Evolutionary conservation across 2,797 vertebrate genomes (phyloP), one percentile per base, ranked within the genome.

Genomic region (Channa striata): DNA sequence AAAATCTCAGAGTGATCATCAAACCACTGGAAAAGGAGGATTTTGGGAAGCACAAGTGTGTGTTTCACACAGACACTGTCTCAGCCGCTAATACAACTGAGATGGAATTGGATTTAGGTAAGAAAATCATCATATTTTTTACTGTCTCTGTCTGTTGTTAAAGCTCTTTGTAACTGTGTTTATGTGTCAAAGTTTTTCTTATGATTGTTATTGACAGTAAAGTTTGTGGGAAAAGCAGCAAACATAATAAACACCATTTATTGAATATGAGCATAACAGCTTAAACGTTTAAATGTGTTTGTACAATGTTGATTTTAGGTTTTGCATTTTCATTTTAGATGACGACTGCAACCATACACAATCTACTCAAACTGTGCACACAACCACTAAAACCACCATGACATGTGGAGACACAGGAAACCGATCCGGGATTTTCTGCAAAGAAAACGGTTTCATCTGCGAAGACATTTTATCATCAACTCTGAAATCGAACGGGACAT

Each of bases 11-110:
- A 0, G 59, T 78, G 37, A 0, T 0, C n/a, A 54, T 67, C n/a
- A 59, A 40, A 52, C 1, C 11, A 2, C 25, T 64, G 4, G 0
- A 3, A 8, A 0, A 0, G 0, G 0, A 2, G 0, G 21, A 67
- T 42, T 21, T 0, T 23, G 16, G n/a, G 0, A 0, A 19, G 0
- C 72, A 52, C n/a, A 0, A 3, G 12, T 75, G 56, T 60, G 6
- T 11, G 8, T 49, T 48, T 47, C 0, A 34, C 0, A 0, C 4
- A 43, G 0, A 0, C 1, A 1, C 2, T 9, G 2, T 21, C 5
- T 36, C 17, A 12, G 0, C 1, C 3, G 0, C 9, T 0, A 2
- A 37, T 8, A 1, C 2, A 0, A 1, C 1, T 6, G 0, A 13
- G 19, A 11, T 47, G 11, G 1, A 64, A 6, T 0, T 68, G 8